Conservation (phyloP, 2,113 vertebrate genomes). For the Osmerus mordax region DNA sequence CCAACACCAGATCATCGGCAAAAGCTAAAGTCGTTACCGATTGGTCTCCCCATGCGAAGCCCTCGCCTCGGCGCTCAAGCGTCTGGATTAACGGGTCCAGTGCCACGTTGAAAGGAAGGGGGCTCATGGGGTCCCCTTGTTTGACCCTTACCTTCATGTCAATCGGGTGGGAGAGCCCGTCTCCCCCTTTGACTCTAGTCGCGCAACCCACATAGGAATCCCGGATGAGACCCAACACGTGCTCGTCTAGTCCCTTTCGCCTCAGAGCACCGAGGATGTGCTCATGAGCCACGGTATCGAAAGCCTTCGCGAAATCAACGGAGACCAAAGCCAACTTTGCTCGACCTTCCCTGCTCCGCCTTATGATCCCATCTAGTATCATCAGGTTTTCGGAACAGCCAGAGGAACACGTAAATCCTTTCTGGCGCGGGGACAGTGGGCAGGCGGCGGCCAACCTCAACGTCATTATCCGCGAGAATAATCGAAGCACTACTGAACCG, state of each 20-base stretch:
- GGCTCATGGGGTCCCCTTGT: not conserved
- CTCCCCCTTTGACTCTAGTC: not conserved
- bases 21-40: not conserved
- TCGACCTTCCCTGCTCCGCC: not conserved
- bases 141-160: not conserved
- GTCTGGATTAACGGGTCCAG: too few relatives aligned
- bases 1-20: conserved; percentile 7
- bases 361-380: not conserved
- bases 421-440: not conserved
- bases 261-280: not conserved
- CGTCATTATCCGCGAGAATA: not conserved
- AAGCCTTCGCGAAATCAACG: not conserved
- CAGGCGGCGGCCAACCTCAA: not conserved
- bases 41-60: too few relatives aligned
- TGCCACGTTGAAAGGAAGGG: not conserved
- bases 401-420: not conserved
- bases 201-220: not conserved
- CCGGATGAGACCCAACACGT: not conserved
- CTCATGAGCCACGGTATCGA: not conserved
- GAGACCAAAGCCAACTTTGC: not conserved
- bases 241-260: not conserved
- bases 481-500: not conserved
- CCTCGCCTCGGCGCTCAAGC: too few relatives aligned
- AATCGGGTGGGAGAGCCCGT: not conserved
- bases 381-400: not conserved